Percentiles rank a stretch among this genome's conserved stretches.
phyloP scores from a whole-genome alignment of 1,140 invertebrate genomes.

The Apocrypta bakeri region DNA sequence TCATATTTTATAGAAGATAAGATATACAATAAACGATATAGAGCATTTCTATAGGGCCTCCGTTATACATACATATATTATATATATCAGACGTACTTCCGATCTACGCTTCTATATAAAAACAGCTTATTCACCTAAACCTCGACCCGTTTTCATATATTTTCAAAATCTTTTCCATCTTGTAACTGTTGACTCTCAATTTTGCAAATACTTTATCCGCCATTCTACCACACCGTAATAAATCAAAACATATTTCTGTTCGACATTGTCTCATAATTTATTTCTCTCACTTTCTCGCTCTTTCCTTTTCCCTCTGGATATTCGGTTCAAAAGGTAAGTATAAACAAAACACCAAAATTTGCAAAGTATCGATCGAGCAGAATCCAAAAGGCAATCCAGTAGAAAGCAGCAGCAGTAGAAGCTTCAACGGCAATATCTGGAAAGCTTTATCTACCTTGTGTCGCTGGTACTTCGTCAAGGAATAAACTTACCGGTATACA shows the following conservation, averaged over 20 bases:
- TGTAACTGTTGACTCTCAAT: not conserved
- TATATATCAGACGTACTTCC: too few species aligned
- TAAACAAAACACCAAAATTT: too few species aligned
- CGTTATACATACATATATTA: not conserved
- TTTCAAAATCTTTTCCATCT: not conserved
- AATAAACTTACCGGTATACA: not conserved
- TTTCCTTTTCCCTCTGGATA: too few species aligned
- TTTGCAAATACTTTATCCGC: not conserved
- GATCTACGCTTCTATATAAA: too few species aligned
- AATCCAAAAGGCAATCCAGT: slow-evolving; percentile 2
- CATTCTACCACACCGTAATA: not conserved
- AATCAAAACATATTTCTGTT: not conserved
- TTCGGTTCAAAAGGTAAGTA: too few species aligned
- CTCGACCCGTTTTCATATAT: not conserved
- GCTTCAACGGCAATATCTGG: not conserved
- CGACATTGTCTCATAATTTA: not conserved
- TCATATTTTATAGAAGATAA: slow-evolving; percentile 65
- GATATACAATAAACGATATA: slow-evolving; percentile 59
- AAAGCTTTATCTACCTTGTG: not conserved
- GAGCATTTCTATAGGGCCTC: slow-evolving; percentile 51
- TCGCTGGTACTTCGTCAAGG: not conserved
- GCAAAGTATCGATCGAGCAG: not conserved
- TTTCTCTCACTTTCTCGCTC: not conserved
- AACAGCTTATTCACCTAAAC: too few species aligned
- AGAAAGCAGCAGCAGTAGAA: not conserved